Conservation (phyloP, 1,140 invertebrate species). For the Aphaenogaster floridana region DNA sequence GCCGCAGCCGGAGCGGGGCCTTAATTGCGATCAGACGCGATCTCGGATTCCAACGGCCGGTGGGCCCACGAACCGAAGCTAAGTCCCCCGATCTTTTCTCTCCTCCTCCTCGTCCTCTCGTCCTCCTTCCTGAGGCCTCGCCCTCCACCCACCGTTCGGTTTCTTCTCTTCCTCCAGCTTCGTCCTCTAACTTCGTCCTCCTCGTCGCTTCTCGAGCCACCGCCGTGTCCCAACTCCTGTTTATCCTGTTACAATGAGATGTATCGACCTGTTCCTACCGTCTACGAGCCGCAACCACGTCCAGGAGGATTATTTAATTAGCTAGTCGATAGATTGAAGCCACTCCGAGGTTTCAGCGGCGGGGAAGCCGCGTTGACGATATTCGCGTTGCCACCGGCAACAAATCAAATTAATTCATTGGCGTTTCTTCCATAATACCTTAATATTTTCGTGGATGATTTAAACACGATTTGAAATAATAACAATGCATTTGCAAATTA, state of each 20-base stretch:
- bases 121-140: conserved; percentile 50
- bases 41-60: conserved; percentile 83
- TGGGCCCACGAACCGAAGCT: conserved; percentile 77
- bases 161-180: conserved; percentile 33
- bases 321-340: conserved; percentile 77
- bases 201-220: conserved; percentile 63
- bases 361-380: neutral
- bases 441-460: neutral
- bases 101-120: conserved; percentile 50
- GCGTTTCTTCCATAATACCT: neutral
- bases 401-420: neutral
- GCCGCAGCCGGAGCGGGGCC: conserved; percentile 82
- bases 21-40: conserved; percentile 86
- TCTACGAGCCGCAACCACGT: conserved; percentile 78
- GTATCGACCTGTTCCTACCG: conserved; percentile 84
- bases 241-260: conserved; percentile 86
- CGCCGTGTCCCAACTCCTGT: conserved; percentile 85
- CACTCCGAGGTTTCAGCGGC: conserved; percentile 11
- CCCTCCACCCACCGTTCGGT: conserved; percentile 23
- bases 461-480: neutral
- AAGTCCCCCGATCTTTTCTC: conserved; percentile 65
- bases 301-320: conserved; percentile 86
- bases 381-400: neutral
- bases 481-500: neutral
- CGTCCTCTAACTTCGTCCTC: conserved; percentile 48